Evolutionary conservation across 2,888 invertebrate genomes (phyloP).

Genomic region (Antheraea yamamai): DNA sequence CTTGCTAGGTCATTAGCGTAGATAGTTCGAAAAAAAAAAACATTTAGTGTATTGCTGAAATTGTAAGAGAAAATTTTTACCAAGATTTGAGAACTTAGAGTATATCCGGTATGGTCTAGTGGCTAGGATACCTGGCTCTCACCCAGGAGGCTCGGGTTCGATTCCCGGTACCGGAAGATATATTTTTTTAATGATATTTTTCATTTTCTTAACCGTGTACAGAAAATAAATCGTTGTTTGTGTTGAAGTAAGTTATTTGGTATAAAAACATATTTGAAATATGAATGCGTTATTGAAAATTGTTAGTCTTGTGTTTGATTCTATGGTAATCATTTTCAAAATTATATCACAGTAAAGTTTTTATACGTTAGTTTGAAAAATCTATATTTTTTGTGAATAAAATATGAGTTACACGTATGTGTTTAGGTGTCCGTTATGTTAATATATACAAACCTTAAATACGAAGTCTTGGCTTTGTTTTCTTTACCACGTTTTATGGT

Average conservation of each 20-base stretch:
- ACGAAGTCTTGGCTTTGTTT: neutral
- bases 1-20: no score
- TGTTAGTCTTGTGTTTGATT: no score
- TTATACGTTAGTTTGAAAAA: no score
- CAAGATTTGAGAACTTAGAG: accelerated
- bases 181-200: neutral
- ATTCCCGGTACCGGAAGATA: constrained; percentile 70
- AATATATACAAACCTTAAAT: neutral
- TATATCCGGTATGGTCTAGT: constrained; percentile 81
- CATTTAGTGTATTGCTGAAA: neutral
- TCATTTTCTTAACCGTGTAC: no score
- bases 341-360: no score
- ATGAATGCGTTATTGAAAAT: no score
- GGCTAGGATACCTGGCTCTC: constrained; percentile 88
- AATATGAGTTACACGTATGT: neutral
- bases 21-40: no score
- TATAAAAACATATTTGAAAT: no score
- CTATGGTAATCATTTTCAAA: no score
- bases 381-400: neutral
- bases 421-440: no score
- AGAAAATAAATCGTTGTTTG: neutral
- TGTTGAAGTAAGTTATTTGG: neutral
- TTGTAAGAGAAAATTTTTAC: neutral
- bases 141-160: constrained; percentile 85
- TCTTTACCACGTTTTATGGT: neutral